These are phyloP conservation scores for Gila robusta DNA, from an alignment of 2,797 vertebrate genomes.

Conservation along the genomic window DNA sequence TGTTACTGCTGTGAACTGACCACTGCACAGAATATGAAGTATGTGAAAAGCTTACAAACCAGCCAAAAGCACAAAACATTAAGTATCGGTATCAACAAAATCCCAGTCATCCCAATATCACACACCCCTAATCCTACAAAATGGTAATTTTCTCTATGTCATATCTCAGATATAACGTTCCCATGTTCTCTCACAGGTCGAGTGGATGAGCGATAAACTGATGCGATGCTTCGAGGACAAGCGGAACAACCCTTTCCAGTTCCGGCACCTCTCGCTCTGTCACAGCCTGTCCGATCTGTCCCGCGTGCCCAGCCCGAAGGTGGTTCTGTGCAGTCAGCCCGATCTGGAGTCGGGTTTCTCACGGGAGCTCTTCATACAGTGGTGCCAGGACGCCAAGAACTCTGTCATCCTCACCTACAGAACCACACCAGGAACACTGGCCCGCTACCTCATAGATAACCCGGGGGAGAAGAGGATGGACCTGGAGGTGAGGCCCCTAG, in stretches of 20 bases:
- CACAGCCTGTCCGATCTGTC: constrained; percentile 94
- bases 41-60: not conserved
- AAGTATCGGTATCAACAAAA: not conserved
- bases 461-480: constrained; percentile 94
- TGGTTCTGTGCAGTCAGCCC: constrained; percentile 97
- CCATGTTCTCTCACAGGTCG: constrained; percentile 81
- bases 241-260: constrained; percentile 98
- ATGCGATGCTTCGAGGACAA: constrained; percentile 99
- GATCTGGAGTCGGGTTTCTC: constrained; percentile 98
- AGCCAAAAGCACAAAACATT: not conserved
- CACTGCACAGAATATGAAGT: not conserved
- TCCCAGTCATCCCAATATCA: not conserved
- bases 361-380: constrained; percentile 97
- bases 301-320: constrained; percentile 96
- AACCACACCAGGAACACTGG: constrained; percentile 95
- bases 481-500: constrained; percentile 86
- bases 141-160: not conserved
- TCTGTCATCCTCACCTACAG: constrained; percentile 96
- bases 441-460: constrained; percentile 94
- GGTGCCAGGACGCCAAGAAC: constrained; percentile 95
- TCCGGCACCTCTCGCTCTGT: constrained; percentile 94
- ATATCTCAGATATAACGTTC: not conserved
- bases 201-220: constrained; percentile 99
- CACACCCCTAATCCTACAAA: not conserved
- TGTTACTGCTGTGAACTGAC: not conserved